A percentile compares a stretch with the other conserved stretches of the same genome.
Evolutionary conservation across 2,113 vertebrate genomes (phyloP).

Genomic region (Thalassarche chlororhynchos): DNA sequence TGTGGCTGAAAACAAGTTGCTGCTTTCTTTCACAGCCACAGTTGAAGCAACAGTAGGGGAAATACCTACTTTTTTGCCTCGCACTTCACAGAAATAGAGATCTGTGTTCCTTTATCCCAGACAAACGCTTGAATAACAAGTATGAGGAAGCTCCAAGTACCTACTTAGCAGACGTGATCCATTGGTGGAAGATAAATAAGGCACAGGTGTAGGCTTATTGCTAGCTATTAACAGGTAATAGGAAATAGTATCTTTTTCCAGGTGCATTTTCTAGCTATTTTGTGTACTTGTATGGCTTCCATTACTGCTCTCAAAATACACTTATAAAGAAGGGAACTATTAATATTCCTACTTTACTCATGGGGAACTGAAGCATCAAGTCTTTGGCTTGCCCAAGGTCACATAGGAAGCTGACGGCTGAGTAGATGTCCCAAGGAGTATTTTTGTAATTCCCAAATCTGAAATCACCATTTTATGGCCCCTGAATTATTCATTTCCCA

Average conservation of each 20-base stretch:
- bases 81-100: background rate
- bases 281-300: background rate
- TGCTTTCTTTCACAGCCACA: background rate
- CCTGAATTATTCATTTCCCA: slow-evolving; percentile 5
- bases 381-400: background rate
- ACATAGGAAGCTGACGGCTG: background rate
- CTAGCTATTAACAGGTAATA: background rate
- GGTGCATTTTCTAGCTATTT: background rate
- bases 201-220: background rate
- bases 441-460: background rate
- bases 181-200: background rate
- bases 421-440: background rate
- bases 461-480: background rate
- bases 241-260: background rate
- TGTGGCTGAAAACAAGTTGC: background rate
- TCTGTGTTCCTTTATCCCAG: background rate
- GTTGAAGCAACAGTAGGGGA: background rate
- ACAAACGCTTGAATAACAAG: background rate
- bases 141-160: background rate
- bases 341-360: background rate
- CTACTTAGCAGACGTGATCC: background rate
- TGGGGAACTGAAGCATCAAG: background rate
- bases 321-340: background rate
- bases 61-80: background rate
- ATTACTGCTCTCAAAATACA: background rate